These are phyloP conservation scores for Drosophila trapezifrons DNA, from an alignment of 1,140 invertebrate species.

Conservation along the genomic window DNA sequence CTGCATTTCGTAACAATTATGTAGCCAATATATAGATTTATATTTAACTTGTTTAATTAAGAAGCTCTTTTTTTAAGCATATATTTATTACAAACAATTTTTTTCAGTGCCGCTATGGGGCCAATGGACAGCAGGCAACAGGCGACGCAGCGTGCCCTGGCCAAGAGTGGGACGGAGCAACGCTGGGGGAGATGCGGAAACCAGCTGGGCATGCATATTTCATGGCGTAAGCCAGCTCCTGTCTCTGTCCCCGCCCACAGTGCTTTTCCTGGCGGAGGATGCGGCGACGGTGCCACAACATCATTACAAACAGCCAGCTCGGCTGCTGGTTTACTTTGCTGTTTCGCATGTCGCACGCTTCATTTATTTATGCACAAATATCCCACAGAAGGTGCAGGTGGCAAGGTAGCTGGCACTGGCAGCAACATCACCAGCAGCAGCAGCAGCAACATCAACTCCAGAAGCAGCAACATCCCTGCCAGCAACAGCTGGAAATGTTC, in stretches of 20 bases:
- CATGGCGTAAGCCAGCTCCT: slow-evolving; percentile 33
- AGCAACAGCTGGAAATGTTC: slow-evolving; percentile 65
- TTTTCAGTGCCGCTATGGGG: neutral
- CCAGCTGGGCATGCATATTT: slow-evolving; percentile 59
- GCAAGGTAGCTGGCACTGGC: slow-evolving; percentile 5
- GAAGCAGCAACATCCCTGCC: slow-evolving; percentile 9
- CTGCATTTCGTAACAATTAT: too few species aligned
- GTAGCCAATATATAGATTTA: too few species aligned
- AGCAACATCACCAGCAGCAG: slow-evolving; percentile 17
- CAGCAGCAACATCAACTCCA: slow-evolving; percentile 33
- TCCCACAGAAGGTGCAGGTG: slow-evolving; percentile 50
- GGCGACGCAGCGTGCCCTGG: slow-evolving; percentile 21
- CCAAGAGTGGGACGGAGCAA: slow-evolving; percentile 2
- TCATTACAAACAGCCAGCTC: slow-evolving; percentile 50
- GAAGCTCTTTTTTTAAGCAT: neutral
- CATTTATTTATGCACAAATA: slow-evolving; percentile 63
- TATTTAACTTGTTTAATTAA: neutral
- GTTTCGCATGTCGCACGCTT: slow-evolving; percentile 46
- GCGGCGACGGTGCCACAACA: slow-evolving; percentile 25
- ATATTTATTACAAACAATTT: neutral
- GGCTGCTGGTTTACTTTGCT: slow-evolving; percentile 42
- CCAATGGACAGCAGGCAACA: slow-evolving; percentile 36
- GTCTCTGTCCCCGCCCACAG: neutral
- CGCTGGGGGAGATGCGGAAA: slow-evolving; percentile 8
- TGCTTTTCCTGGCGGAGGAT: slow-evolving; percentile 5